phyloP scores from a whole-genome alignment of 2,113 vertebrate species.

The Hydropotes inermis region DNA sequence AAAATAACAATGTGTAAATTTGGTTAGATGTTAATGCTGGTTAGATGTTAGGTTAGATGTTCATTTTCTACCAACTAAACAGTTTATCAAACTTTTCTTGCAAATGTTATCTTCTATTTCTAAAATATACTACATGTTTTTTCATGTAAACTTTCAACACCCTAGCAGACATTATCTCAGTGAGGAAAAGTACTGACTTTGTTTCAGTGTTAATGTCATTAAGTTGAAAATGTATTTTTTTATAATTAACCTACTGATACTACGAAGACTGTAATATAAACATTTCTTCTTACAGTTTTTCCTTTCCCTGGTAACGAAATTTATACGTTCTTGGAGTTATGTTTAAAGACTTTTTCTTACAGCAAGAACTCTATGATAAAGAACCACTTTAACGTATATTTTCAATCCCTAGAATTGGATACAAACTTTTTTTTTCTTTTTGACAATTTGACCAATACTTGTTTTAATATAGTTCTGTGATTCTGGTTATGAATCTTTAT shows the following conservation, averaged over 20 bases:
- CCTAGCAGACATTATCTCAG: neutral
- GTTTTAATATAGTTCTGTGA: neutral
- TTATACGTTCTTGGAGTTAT: neutral
- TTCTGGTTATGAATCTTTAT: neutral
- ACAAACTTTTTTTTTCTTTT: neutral
- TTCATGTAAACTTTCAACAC: neutral
- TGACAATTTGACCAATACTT: neutral
- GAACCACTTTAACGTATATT: neutral
- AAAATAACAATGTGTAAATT: neutral
- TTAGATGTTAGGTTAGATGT: neutral
- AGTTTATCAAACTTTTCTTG: neutral
- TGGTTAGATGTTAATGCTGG: neutral
- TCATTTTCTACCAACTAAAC: neutral
- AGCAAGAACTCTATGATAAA: neutral
- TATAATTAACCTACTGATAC: neutral
- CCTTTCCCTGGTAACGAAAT: neutral
- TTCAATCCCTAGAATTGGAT: neutral
- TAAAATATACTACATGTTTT: neutral
- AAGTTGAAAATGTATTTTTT: neutral
- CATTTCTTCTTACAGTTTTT: neutral
- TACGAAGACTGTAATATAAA: neutral
- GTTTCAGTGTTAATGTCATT: neutral
- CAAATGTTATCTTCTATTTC: neutral
- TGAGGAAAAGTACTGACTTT: neutral
- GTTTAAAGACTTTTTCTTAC: neutral